phyloP scores from a whole-genome alignment of 2,113 vertebrate species.

The Andinoacara biseriatus region DNA sequence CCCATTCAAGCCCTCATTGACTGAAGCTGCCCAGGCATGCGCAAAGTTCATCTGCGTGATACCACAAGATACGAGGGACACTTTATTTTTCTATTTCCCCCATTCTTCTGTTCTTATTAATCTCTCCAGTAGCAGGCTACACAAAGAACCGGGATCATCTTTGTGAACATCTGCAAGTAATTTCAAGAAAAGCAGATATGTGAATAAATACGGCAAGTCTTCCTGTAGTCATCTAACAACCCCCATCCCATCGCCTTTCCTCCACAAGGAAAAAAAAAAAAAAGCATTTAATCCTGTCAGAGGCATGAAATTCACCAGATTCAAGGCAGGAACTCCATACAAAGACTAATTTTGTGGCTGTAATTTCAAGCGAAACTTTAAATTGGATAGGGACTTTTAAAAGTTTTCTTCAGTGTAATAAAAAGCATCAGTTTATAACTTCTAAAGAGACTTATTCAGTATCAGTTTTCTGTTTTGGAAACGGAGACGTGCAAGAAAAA shows the following conservation, averaged over 20 bases:
- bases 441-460: background rate
- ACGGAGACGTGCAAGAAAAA: background rate
- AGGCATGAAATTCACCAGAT: background rate
- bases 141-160: background rate
- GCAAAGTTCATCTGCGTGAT: slow-evolving; percentile 41
- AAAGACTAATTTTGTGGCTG: no score
- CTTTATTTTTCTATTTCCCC: slow-evolving; percentile 42
- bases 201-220: background rate
- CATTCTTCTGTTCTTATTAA: background rate
- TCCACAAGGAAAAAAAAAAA: no score
- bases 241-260: no score
- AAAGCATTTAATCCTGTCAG: background rate
- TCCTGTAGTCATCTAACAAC: background rate
- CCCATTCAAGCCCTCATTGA: slow-evolving; percentile 22
- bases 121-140: background rate
- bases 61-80: slow-evolving; percentile 21
- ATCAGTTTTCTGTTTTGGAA: background rate
- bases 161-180: background rate
- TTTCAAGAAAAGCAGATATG: background rate
- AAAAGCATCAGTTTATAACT: background rate
- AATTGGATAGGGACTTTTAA: background rate
- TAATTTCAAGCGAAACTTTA: background rate
- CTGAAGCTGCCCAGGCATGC: slow-evolving; percentile 54
- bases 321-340: background rate
- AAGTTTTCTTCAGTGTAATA: background rate